Base-by-base conservation (phyloP, 1,140 invertebrate genomes). In the Rhyzopertha dominica region DNA sequence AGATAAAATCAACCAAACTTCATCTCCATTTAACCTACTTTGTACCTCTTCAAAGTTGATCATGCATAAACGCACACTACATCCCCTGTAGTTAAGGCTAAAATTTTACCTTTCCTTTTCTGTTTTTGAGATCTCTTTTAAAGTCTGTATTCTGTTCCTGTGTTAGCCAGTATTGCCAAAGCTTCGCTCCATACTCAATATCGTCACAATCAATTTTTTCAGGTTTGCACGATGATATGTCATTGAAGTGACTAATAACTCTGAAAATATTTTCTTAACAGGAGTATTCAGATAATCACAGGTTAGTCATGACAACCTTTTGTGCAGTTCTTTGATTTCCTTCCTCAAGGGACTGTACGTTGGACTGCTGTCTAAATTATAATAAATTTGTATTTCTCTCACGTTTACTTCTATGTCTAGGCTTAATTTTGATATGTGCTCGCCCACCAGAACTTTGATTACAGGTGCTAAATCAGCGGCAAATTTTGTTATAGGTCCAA, bases 401-500 rank as follows among this genome's bases (percentile, higher is more conserved):
- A 85, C 18, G 66, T 88, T 73, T 9, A 88, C 78, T 55, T 72
- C 51, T 25, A 61, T 31, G 41, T 75, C 68, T 28, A 74, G 49
- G n/a, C 66, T 61, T 1, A 74, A 48, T 43, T 46, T 61, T 53
- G 12, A 58, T 43, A 25, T 65, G 43, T 81, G 77, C 26, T 73
- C 57, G 2, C 68, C 74, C 1, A 79, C 59, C 13, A 87, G 49
- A 31, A 83, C 65, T 68, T 81, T 80, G 2, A 90, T 68, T 26
- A 88, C 68, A 4, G 85, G 84, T 24, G 71, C 56, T 18, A 93
- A 67, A 72, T 95, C 92, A 44, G 75, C 74, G 18, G 84, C 78
- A 62, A 82, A 81, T 44, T 84, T 80, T 43, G 80, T 79, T 62
- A 96, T 80, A 1, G 90, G 86, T 10, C 93, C 93, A 22, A 76